Conservation (phyloP, 2,888 invertebrate genomes). For the Calliphora vomitoria region DNA sequence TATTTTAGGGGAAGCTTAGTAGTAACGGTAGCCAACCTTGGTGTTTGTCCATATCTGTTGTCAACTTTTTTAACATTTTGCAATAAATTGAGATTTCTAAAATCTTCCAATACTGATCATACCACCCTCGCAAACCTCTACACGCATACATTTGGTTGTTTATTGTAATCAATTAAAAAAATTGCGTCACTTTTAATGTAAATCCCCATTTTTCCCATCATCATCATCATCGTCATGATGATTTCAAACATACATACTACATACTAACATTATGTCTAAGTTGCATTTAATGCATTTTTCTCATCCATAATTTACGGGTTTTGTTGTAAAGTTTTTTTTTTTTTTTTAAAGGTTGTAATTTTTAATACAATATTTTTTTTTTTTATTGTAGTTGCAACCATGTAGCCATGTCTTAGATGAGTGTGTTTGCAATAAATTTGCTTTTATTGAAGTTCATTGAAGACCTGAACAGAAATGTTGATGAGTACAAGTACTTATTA, state of each 20-base stretch:
- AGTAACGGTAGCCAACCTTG: no score
- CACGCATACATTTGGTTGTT: slow-evolving; percentile 34
- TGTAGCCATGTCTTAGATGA: slow-evolving; percentile 30
- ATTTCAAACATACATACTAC: neutral
- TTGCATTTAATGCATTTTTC: slow-evolving; percentile 43
- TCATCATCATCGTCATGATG: slow-evolving; percentile 37
- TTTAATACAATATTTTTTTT: slow-evolving; percentile 36
- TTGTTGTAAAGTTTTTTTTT: slow-evolving; percentile 43
- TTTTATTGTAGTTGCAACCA: slow-evolving; percentile 36
- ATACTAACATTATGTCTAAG: slow-evolving; percentile 35
- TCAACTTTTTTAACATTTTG: no score
- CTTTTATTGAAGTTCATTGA: slow-evolving; percentile 40
- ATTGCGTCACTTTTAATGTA: slow-evolving; percentile 76
- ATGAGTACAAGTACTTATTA: slow-evolving; percentile 21
- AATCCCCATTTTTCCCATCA: slow-evolving; percentile 63
- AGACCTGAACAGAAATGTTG: neutral
- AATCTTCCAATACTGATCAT: neutral
- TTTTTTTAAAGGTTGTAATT: slow-evolving; percentile 46
- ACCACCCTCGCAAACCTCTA: neutral
- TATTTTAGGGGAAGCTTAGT: no score
- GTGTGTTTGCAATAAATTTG: slow-evolving; percentile 56
- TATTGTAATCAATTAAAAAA: slow-evolving; percentile 75
- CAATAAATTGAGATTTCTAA: no score
- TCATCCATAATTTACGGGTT: slow-evolving; percentile 55
- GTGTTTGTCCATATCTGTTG: no score